Base-by-base conservation (phyloP, 2,888 invertebrate genomes). In the Tubulanus polymorphus region DNA sequence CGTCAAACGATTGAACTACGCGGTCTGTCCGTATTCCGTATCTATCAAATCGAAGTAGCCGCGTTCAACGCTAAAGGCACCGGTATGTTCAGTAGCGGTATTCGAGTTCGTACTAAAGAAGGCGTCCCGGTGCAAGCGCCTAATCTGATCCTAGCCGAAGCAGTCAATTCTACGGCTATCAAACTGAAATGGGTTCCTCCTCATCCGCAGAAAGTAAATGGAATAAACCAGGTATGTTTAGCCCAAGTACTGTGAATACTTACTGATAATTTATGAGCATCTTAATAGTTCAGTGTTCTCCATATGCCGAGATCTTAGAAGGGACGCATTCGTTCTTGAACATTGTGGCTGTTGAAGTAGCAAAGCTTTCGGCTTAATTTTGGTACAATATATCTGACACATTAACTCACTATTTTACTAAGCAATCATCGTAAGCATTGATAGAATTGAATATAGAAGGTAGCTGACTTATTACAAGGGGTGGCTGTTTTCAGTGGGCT, bases 221-320 rank as follows among this genome's bases (percentile, higher is more conserved):
- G 99, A 29, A 93, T 96, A 55, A 97, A 96, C 83, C 93, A 94
- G n/a, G n/a, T n/a, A n/a, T n/a, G n/a, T n/a, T n/a, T 93, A 93
- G 27, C 94, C 96, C 76, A 95, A 93, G 82, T n/a, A n/a, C n/a
- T n/a, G 49, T 49, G n/a, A 6, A 20, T 5, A 25, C 18, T 18
- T 25, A 48, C 48, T 35, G 12, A n/a, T n/a, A n/a, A n/a, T n/a
- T n/a, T n/a, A n/a, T n/a, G n/a, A n/a, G n/a, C n/a, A n/a, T n/a
- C n/a, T n/a, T n/a, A n/a, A n/a, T n/a, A n/a, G n/a, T n/a, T n/a
- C n/a, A n/a, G n/a, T n/a, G n/a, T n/a, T n/a, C n/a, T n/a, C n/a
- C n/a, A n/a, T n/a, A n/a, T n/a, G n/a, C n/a, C n/a, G n/a, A n/a
- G n/a, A n/a, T n/a, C n/a, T n/a, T n/a, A n/a, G n/a, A n/a, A n/a